phyloP scores from a whole-genome alignment of 2,797 vertebrate genomes.

The Simalia tracyae region DNA sequence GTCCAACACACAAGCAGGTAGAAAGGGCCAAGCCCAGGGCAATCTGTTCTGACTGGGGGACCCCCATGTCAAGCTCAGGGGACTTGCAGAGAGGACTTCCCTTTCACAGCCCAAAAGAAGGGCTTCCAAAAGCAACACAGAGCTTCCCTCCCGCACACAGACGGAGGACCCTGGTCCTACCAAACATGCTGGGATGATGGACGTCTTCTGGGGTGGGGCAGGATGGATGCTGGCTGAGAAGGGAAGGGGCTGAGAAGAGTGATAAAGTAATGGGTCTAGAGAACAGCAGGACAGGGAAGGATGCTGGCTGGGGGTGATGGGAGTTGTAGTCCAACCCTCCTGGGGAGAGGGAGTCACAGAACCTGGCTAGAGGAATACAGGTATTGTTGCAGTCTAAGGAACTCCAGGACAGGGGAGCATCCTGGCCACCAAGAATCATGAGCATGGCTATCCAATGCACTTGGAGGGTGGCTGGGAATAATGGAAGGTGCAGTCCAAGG shows the following conservation, averaged over 20 bases:
- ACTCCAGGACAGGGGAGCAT: not conserved
- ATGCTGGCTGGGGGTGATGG: not conserved
- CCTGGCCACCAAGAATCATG: not conserved
- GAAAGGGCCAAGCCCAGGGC: not conserved
- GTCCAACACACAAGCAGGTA: not conserved
- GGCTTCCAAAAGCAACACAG: not conserved
- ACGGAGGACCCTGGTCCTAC: not conserved
- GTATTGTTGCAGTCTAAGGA: not conserved
- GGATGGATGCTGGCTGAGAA: not conserved
- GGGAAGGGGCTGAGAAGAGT: not conserved
- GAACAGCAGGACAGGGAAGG: not conserved
- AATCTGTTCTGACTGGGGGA: not conserved
- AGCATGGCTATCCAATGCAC: not conserved
- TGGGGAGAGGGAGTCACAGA: not conserved
- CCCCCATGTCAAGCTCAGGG: not conserved
- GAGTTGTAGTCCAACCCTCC: not conserved
- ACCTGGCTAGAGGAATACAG: not conserved
- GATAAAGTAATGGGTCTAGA: not conserved
- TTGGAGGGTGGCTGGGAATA: not conserved
- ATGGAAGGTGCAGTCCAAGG: not conserved
- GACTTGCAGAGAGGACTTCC: not conserved
- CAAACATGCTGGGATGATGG: not conserved
- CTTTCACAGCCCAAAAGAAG: not conserved
- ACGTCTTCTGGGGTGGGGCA: not conserved
- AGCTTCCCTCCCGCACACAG: not conserved